Conservation (phyloP, 2,797 vertebrate genomes). For the Eptatretus atami region DNA sequence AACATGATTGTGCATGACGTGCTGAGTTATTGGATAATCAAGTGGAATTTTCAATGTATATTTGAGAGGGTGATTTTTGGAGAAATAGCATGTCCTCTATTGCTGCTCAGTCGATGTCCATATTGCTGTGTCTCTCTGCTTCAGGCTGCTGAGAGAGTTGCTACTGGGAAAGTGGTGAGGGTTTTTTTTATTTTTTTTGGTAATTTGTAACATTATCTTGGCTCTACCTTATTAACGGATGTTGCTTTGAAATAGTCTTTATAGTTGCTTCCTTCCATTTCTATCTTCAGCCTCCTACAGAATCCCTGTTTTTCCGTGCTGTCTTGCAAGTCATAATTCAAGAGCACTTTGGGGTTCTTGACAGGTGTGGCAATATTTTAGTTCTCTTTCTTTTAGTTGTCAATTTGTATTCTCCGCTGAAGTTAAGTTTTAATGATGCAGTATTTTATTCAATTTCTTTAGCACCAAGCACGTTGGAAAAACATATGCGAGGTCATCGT, state of each 20-base stretch:
- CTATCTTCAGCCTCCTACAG: conserved; percentile 39
- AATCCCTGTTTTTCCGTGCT: conserved; percentile 77
- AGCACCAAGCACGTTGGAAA: conserved; percentile 53
- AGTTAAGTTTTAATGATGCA: too few relatives aligned
- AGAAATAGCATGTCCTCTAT: too few relatives aligned
- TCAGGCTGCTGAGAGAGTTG: conserved; percentile 30
- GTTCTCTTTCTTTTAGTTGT: not conserved
- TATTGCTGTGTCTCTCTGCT: conserved; percentile 8
- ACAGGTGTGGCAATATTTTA: not conserved
- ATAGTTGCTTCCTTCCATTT: not conserved
- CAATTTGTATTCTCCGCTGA: not conserved
- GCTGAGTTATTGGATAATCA: too few relatives aligned
- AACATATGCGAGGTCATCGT: conserved; percentile 48
- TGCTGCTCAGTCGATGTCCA: too few relatives aligned
- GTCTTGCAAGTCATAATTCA: conserved; percentile 69
- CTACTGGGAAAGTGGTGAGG: conserved; percentile 30
- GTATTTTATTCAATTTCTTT: conserved; percentile 7
- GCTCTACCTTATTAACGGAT: conserved; percentile 12
- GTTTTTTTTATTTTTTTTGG: conserved; percentile 16
- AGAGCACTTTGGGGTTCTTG: conserved; percentile 28
- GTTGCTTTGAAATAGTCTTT: conserved; percentile 15
- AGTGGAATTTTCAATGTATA: too few relatives aligned
- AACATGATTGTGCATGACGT: too few relatives aligned
- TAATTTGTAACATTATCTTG: conserved; percentile 11
- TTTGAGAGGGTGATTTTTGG: too few relatives aligned